A percentile compares a stretch with the other conserved stretches of the same genome.
Conservation (phyloP, 2,888 invertebrate species). For the Phrixothrix hirtus region DNA sequence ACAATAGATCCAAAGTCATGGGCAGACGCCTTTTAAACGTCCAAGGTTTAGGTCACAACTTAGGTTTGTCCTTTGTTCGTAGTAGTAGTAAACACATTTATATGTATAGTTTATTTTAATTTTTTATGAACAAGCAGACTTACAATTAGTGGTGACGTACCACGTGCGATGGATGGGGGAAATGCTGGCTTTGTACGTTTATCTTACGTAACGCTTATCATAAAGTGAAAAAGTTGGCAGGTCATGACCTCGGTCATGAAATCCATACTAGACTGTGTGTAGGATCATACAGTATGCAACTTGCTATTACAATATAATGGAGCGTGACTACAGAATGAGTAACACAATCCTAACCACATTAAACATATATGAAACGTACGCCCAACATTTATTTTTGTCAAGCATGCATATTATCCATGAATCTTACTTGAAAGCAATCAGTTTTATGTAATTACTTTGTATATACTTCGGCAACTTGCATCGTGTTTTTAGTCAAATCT, state of each 20-base stretch:
- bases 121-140: background rate
- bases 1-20: too few relatives aligned
- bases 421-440: background rate
- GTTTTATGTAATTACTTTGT: background rate
- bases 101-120: slow-evolving; percentile 7
- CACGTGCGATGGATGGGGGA: background rate
- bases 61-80: slow-evolving; percentile 6
- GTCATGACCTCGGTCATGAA: slow-evolving; percentile 50
- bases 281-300: slow-evolving; percentile 42
- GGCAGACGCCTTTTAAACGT: background rate
- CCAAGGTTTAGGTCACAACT: slow-evolving; percentile 22
- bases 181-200: slow-evolving; percentile 6
- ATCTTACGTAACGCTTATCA: slow-evolving; percentile 21
- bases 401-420: slow-evolving; percentile 8
- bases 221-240: slow-evolving; percentile 38
- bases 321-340: slow-evolving; percentile 41
- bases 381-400: slow-evolving; percentile 16
- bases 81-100: slow-evolving; percentile 4
- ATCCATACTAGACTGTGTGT: slow-evolving; percentile 44
- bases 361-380: too few relatives aligned
- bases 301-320: slow-evolving; percentile 45
- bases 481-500: too few relatives aligned
- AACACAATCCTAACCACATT: too few relatives aligned
- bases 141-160: slow-evolving; percentile 5
- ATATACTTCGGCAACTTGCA: too few relatives aligned